A percentile compares a stretch with the other conserved stretches of the same genome.
Conservation (phyloP, 2,113 vertebrate genomes). For the Platichthys stellatus region DNA sequence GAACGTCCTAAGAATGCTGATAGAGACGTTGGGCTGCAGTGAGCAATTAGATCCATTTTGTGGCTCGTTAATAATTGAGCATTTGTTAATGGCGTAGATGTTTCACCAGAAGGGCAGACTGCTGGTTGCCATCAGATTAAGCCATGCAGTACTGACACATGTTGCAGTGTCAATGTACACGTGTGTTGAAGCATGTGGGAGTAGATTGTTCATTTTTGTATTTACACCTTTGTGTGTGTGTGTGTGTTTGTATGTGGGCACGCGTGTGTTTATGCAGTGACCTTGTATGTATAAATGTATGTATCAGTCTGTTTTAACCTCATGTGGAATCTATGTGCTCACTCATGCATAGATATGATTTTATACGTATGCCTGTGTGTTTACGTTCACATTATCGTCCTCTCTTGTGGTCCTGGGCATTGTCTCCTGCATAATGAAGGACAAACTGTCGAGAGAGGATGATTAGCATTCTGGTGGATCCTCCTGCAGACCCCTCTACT, state of each 20-base stretch:
- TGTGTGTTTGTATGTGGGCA: not conserved
- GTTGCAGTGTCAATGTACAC: slow-evolving; percentile 35
- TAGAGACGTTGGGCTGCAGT: slow-evolving; percentile 42
- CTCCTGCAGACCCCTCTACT: slow-evolving; percentile 74
- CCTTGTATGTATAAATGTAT: slow-evolving; percentile 20
- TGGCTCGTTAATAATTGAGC: slow-evolving; percentile 72
- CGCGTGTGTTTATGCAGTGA: slow-evolving; percentile 4
- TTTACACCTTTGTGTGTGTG: not conserved
- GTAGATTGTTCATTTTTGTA: slow-evolving; percentile 7
- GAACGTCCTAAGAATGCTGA: slow-evolving; percentile 57
- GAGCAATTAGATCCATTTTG: slow-evolving; percentile 68
- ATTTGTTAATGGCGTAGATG: slow-evolving; percentile 64
- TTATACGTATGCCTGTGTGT: slow-evolving; percentile 13
- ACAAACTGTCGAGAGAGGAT: slow-evolving; percentile 75
- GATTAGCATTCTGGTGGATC: slow-evolving; percentile 83
- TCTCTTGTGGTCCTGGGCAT: slow-evolving; percentile 38
- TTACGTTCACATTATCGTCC: slow-evolving; percentile 27
- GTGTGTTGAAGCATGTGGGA: not conserved
- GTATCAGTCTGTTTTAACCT: not conserved
- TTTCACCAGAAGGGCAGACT: slow-evolving; percentile 40
- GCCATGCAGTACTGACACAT: slow-evolving; percentile 35
- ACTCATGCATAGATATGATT: slow-evolving; percentile 27
- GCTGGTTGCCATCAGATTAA: slow-evolving; percentile 48
- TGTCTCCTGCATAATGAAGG: slow-evolving; percentile 81
- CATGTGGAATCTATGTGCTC: slow-evolving; percentile 18